Conservation (phyloP, 2,888 invertebrate genomes). For the Caradrina clavipalpis region DNA sequence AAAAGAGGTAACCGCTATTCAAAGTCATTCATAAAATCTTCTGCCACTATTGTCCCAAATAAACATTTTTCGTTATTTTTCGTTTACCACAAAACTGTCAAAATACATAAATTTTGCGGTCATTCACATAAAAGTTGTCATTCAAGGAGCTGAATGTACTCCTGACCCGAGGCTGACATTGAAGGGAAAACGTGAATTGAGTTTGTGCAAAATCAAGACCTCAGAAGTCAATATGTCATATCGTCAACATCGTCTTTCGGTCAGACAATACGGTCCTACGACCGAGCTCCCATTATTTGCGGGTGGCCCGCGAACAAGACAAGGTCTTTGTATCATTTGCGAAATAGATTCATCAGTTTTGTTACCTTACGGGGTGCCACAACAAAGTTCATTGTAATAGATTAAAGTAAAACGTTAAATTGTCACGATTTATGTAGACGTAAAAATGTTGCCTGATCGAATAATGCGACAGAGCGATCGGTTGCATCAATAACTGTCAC, state of each 20-base stretch:
- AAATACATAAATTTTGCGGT: conserved; percentile 53
- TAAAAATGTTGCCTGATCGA: conserved; percentile 20
- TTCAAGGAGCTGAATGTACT: conserved; percentile 52
- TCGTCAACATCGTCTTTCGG: conserved; percentile 70
- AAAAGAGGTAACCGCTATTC: conserved; percentile 24
- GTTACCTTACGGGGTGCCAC: conserved; percentile 71
- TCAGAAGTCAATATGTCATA: conserved; percentile 77
- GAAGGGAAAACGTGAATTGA: conserved; percentile 67
- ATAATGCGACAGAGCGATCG: not conserved
- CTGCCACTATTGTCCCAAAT: conserved; percentile 21
- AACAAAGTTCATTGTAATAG: conserved; percentile 46
- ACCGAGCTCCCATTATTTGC: conserved; percentile 77
- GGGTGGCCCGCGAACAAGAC: conserved; percentile 81
- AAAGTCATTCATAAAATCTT: conserved; percentile 37
- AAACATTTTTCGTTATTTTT: conserved; percentile 28
- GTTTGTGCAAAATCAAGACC: conserved; percentile 73
- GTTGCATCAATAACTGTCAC: not conserved
- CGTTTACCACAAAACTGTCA: conserved; percentile 48
- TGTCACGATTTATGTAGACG: conserved; percentile 27
- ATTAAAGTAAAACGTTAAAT: conserved; percentile 43
- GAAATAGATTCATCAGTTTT: conserved; percentile 83
- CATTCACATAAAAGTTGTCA: conserved; percentile 56
- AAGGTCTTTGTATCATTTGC: conserved; percentile 73
- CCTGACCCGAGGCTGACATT: conserved; percentile 57
- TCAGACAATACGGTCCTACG: conserved; percentile 75